A percentile compares a stretch with the other conserved stretches of the same genome.
Evolutionary conservation across 1,140 invertebrate genomes (phyloP).

Genomic region (Oppia nitens): DNA sequence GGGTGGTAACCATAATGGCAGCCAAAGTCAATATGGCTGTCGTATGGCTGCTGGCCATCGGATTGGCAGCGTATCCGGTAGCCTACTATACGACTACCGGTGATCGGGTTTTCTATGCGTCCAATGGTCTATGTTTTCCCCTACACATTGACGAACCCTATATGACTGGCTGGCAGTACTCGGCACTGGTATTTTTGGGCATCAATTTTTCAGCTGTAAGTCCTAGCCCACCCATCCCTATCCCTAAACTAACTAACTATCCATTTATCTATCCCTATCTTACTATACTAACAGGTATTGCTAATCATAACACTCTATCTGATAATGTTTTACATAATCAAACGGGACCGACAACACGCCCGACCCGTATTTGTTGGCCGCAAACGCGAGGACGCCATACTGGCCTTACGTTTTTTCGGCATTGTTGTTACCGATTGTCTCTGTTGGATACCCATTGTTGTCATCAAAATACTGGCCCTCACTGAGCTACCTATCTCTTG

Average conservation of each 20-base stretch:
- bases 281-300: conserved; percentile 28
- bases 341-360: conserved; percentile 16
- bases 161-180: conserved; percentile 30
- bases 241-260: not conserved
- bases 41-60: conserved; percentile 18
- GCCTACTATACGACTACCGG: conserved; percentile 13
- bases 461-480: conserved; percentile 21
- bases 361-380: conserved; percentile 16
- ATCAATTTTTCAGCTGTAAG: conserved; percentile 26
- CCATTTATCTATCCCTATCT: not conserved
- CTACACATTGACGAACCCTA: conserved; percentile 27
- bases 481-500: not conserved
- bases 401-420: conserved; percentile 26
- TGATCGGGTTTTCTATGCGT: conserved; percentile 24
- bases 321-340: conserved; percentile 25
- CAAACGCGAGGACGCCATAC: conserved; percentile 19
- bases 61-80: conserved; percentile 19
- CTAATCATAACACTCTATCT: conserved; percentile 43
- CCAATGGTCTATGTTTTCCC: conserved; percentile 29
- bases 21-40: conserved; percentile 10
- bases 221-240: not conserved
- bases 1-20: conserved; percentile 14
- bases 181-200: conserved; percentile 28
- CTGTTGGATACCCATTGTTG: conserved; percentile 29
- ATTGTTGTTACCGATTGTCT: conserved; percentile 27